Conservation (phyloP, 2,888 invertebrate genomes). For the Petrophora chlorosata region DNA sequence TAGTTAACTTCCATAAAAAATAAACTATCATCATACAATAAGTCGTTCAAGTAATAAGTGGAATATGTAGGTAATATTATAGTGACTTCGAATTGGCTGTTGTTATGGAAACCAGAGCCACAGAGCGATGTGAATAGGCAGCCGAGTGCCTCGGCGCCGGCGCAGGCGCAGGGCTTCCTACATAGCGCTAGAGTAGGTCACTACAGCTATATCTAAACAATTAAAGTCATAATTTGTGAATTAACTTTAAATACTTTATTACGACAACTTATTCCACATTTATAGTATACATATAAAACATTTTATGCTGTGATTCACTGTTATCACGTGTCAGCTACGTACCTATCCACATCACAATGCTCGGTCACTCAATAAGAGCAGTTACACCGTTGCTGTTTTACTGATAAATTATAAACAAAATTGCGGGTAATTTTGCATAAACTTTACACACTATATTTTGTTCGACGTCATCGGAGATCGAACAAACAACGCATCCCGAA, state of each 20-base stretch:
- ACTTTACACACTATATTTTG: slow-evolving; percentile 81
- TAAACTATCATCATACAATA: slow-evolving; percentile 80
- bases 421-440: slow-evolving; percentile 71
- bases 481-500: slow-evolving; percentile 62
- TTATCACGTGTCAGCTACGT: slow-evolving; percentile 79
- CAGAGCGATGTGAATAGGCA: slow-evolving; percentile 73
- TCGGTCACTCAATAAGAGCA: slow-evolving; percentile 68
- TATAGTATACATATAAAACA: slow-evolving; percentile 83
- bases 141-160: slow-evolving; percentile 20
- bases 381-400: slow-evolving; percentile 58
- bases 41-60: slow-evolving; percentile 65
- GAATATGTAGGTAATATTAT: slow-evolving; percentile 67
- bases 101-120: slow-evolving; percentile 37
- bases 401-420: slow-evolving; percentile 70
- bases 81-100: slow-evolving; percentile 36
- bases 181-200: slow-evolving; percentile 46
- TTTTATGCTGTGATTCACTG: slow-evolving; percentile 80
- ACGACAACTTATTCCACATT: slow-evolving; percentile 83
- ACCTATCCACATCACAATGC: slow-evolving; percentile 82
- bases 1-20: slow-evolving; percentile 80
- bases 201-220: slow-evolving; percentile 62
- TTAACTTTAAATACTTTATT: slow-evolving; percentile 84
- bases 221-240: slow-evolving; percentile 76
- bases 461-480: slow-evolving; percentile 76
- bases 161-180: slow-evolving; percentile 31